These are phyloP conservation scores for Zophobas atratus DNA, from an alignment of 1,140 invertebrate species.

Conservation along the genomic window DNA sequence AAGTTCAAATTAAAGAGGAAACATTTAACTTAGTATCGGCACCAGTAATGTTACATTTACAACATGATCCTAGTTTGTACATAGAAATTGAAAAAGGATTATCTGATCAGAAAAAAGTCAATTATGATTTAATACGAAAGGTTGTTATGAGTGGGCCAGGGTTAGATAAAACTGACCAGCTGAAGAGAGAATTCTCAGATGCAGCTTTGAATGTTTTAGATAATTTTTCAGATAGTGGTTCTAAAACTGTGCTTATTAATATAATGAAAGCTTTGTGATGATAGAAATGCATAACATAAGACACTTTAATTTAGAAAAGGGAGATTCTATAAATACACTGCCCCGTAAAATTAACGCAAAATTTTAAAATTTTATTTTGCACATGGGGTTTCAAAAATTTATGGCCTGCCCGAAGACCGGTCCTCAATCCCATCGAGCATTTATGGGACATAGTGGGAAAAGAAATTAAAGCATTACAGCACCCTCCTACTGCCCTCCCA, in stretches of 20 bases:
- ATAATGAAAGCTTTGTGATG: conserved; percentile 72
- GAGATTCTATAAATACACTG: too few species aligned
- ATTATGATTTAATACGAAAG: conserved; percentile 75
- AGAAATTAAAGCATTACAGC: too few species aligned
- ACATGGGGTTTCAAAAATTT: too few species aligned
- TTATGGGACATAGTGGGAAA: too few species aligned
- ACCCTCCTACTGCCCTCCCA: too few species aligned
- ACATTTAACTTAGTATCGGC: conserved; percentile 83
- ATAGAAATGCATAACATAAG: background rate
- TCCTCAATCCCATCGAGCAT: too few species aligned
- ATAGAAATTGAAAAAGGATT: conserved; percentile 80
- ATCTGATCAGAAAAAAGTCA: conserved; percentile 79
- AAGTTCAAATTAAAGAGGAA: conserved; percentile 49
- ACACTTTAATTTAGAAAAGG: background rate
- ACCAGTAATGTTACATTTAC: conserved; percentile 86
- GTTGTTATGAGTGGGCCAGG: conserved; percentile 74
- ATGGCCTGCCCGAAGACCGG: too few species aligned
- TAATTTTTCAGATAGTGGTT: conserved; percentile 81
- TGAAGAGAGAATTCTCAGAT: conserved; percentile 84
- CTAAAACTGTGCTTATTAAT: conserved; percentile 80
- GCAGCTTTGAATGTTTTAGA: conserved; percentile 81
- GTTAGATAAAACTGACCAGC: conserved; percentile 78
- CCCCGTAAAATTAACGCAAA: too few species aligned
- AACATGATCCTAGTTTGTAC: conserved; percentile 81
- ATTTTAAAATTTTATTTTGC: too few species aligned